Base-by-base conservation (phyloP, 2,113 vertebrate genomes). In the Pelecanus crispus region DNA sequence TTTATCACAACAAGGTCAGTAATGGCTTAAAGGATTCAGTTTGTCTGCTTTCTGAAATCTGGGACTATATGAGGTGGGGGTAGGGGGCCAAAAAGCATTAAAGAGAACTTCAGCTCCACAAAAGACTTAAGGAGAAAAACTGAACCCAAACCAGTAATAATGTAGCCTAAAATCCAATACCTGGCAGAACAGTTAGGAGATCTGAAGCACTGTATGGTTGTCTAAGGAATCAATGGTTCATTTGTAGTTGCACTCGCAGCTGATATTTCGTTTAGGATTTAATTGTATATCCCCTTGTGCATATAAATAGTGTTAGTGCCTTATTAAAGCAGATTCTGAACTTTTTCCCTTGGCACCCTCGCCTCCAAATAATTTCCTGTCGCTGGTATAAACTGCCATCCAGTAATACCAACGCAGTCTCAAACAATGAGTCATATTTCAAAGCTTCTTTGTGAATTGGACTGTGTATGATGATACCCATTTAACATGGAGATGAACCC, bases 311-410 rank as follows among this genome's bases (percentile, higher is more conserved):
- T 26, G 25, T 66, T 86, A 83, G 38, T 81, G 75, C 47, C 72
- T 97, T 92, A 81, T 74, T 95, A 88, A 86, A 93, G n/a, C 20
- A 55, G 42, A 84, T 86, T 62, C 80, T 71, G 59, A 92, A 63
- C 59, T 78, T 88, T 44, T 77, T 86, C 81, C 36, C 70, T 40
- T 45, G 65, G 59, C 56, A 78, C 36, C 2, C 19, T 84, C 21
- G 59, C 56, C 72, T 78, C 71, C 5, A 2, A 86, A 81, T 58
- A 86, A 81, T 92, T 90, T 95, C 79, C 88, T 92, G 67, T 88
- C 17, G 2, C 25, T 59, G 16, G 11, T 63, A 36, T 28, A 36
- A 87, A 17, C 81, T 82, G 29, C 53, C 67, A 77, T 32, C 58
- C 36, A 9, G 45, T 66, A 73, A 70, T 28, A 93, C 38, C 81